Base-by-base conservation (phyloP, 2,797 vertebrate genomes). In the Lutjanus argentimaculatus region DNA sequence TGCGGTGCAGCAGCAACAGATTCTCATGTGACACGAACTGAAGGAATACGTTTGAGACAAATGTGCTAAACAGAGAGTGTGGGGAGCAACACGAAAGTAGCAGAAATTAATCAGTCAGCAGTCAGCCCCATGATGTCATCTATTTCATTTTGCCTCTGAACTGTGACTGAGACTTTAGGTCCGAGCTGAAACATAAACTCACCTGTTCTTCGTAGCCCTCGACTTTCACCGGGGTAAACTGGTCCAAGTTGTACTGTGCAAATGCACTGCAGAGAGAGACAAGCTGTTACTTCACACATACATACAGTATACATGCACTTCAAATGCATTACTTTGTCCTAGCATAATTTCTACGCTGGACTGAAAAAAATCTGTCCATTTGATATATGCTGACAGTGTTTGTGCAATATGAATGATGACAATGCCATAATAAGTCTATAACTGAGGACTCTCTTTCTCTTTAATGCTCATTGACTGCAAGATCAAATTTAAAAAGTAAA, bases 161-260 rank as follows among this genome's bases (percentile, higher is more conserved):
- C 46, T 30, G 7, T 7, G 6, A 9, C 17, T 22, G 36, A 65
- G 22, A 56, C 21, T 11, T 30, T 1, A 8, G 1, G n/a, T 65
- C 49, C 19, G 8, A 15, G 15, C 5, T 12, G 49, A 25, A 36
- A 16, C 11, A 3, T 2, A 11, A 52, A 72, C 92, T 82, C 96
- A 98, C 98, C 97, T 98, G 97, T 86, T 99, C 98, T 61, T 99
- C 97, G 3, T 97, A 97, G 89, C 98, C 97, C 85, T 98, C 97
- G 74, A 98, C 84, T 95, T 98, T 99, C 92, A 98, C 97, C 46
- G 98, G 97, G 82, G 97, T 98, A 93, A 99, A 99, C 97, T 99
- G 98, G 96, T 99, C 98, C 97, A 99, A 92, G 93, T 99, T 99
- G 94, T 99, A 99, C 91, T 99, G 97, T 94, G 98, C 98, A 97